Evolutionary conservation across 2,797 vertebrate genomes (phyloP), one percentile per base, ranked within the genome.

Genomic region (Staurois parvus): DNA sequence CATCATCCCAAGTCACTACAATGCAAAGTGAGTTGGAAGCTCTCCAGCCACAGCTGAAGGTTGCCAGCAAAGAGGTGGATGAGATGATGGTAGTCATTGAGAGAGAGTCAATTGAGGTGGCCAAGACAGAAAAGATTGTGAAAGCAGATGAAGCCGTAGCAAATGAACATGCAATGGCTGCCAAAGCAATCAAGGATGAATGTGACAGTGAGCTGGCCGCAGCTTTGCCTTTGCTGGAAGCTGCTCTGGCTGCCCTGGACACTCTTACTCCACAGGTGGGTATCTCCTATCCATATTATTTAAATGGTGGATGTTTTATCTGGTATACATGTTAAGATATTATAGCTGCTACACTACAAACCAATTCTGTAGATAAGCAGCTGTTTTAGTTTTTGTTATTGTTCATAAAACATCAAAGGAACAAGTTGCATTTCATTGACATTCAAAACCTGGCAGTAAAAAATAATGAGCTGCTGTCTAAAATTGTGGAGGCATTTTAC

Each of bases 161-260:
- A 62, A 97, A 98, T 0, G 91, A 96, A 24, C 96, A 98, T 92
- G 96, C 97, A 64, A 95, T 94, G 95, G 97, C 95, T 7, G 95
- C 97, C 82, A 97, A 97, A 90, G 96, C 95, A 78, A 98, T 98
- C 89, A 98, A 98, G 88, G 96, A 98, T 56, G 97, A 99, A 88
- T 99, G 97, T 6, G 95, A 99, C 0, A 95, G 96, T 0, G 97
- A 98, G 85, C 91, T 99, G 87, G 97, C 96, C 0, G 93, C 90
- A 86, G 97, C 97, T 24, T 85, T 97, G 90, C 97, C 97, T 0
- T 93, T 95, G 81, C 86, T 98, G 56, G 95, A 97, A 89, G 94
- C 95, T 0, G 97, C 97, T 0, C 89, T 98, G 67, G 26, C 95
- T 4, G 96, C 97, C 0, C 89, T 99, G 6, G 91, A 98, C 72